A percentile compares a stretch with the other conserved stretches of the same genome.
Conservation (phyloP, 2,888 invertebrate species). For the Leucophora obtusa region DNA sequence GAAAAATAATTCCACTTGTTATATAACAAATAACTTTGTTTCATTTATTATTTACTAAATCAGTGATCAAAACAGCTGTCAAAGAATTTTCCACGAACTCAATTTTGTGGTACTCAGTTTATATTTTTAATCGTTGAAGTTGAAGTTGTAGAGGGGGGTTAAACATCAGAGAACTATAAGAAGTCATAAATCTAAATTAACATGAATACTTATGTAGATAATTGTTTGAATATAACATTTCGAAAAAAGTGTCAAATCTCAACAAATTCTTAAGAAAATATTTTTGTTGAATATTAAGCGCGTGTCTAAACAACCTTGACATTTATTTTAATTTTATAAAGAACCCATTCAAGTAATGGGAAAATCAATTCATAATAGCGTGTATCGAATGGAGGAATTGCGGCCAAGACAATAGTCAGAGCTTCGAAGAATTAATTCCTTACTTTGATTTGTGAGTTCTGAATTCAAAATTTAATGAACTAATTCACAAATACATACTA, state of each 20-base stretch:
- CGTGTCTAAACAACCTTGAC: constrained; percentile 46
- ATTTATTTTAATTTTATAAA: neutral
- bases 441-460: too few relatives aligned
- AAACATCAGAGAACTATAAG: constrained; percentile 48
- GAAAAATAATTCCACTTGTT: constrained; percentile 51
- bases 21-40: constrained; percentile 42
- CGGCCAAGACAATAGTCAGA: too few relatives aligned
- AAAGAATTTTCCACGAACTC: constrained; percentile 61
- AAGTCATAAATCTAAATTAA: constrained; percentile 68
- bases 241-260: constrained; percentile 66
- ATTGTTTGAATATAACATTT: constrained; percentile 53
- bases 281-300: constrained; percentile 35
- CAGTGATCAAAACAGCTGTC: constrained; percentile 66
- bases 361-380: too few relatives aligned
- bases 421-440: too few relatives aligned
- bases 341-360: too few relatives aligned
- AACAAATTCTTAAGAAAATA: constrained; percentile 50
- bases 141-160: constrained; percentile 35
- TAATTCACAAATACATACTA: too few relatives aligned
- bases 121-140: neutral
- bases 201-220: constrained; percentile 65
- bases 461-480: too few relatives aligned
- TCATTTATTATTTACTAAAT: constrained; percentile 38
- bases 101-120: constrained; percentile 27
- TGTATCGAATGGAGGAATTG: too few relatives aligned